phyloP scores from a whole-genome alignment of 2,797 vertebrate genomes.

The Xiphorhynchus erythropygius region DNA sequence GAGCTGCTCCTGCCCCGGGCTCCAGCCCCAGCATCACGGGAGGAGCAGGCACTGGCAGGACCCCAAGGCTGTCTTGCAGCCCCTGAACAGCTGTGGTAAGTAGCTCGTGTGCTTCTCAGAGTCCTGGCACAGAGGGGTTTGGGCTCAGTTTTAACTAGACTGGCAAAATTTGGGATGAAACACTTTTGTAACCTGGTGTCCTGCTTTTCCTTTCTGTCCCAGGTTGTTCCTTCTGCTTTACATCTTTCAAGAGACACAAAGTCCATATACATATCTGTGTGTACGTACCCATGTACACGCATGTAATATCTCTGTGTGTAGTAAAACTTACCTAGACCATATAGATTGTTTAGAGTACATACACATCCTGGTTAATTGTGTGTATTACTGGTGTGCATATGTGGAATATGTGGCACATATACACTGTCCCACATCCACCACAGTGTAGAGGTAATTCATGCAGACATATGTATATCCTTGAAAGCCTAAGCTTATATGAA shows the following conservation, averaged over 20 bases:
- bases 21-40: background rate
- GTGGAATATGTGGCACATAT: background rate
- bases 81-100: background rate
- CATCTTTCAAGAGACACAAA: background rate
- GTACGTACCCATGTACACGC: too few relatives aligned
- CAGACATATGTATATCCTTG: background rate
- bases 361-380: background rate
- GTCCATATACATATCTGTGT: fast-evolving
- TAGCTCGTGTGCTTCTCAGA: background rate
- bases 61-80: background rate
- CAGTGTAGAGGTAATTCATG: background rate
- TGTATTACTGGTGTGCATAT: background rate
- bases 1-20: background rate
- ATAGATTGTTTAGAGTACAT: fast-evolving
- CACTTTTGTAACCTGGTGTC: background rate
- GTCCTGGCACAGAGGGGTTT: background rate
- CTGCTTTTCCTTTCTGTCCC: background rate
- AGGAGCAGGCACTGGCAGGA: background rate
- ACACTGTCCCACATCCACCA: background rate
- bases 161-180: background rate
- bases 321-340: background rate
- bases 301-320: background rate
- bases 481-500: background rate
- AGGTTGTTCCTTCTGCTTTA: background rate
- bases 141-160: background rate